These are phyloP conservation scores for Andrena praecox DNA, from an alignment of 2,888 invertebrate species.

Conservation along the genomic window DNA sequence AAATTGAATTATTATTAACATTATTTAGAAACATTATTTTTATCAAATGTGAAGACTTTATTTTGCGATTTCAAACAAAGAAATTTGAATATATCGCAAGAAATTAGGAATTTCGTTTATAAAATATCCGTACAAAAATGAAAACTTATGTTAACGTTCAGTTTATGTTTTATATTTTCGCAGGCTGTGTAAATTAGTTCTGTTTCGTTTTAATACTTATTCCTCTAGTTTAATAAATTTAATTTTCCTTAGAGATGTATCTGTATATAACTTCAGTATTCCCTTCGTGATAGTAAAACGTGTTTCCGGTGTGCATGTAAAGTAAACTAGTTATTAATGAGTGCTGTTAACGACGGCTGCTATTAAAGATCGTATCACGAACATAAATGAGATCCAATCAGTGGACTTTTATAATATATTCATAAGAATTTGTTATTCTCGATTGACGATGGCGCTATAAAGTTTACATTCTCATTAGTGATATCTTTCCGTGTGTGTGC, in stretches of 20 bases:
- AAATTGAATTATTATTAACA: too few relatives aligned
- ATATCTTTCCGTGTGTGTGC: not conserved
- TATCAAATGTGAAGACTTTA: too few relatives aligned
- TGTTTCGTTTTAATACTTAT: not conserved
- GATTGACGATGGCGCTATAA: not conserved
- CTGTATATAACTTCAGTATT: not conserved
- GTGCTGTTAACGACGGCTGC: not conserved
- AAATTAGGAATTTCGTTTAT: too few relatives aligned
- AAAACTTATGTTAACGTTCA: not conserved
- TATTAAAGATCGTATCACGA: not conserved
- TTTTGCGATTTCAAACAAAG: too few relatives aligned
- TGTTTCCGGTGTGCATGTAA: not conserved
- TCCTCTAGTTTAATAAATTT: not conserved
- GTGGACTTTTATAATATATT: not conserved
- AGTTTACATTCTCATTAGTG: not conserved
- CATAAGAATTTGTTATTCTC: not conserved
- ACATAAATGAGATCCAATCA: slow-evolving; percentile 12
- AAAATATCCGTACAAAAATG: too few relatives aligned
- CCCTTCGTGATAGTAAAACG: not conserved
- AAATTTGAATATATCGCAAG: too few relatives aligned
- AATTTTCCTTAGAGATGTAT: not conserved
- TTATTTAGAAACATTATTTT: too few relatives aligned
- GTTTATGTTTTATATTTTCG: not conserved
- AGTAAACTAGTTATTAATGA: not conserved
- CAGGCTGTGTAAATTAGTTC: not conserved